These are phyloP conservation scores for Orgyia antiqua DNA, from an alignment of 2,888 invertebrate species.

Conservation along the genomic window DNA sequence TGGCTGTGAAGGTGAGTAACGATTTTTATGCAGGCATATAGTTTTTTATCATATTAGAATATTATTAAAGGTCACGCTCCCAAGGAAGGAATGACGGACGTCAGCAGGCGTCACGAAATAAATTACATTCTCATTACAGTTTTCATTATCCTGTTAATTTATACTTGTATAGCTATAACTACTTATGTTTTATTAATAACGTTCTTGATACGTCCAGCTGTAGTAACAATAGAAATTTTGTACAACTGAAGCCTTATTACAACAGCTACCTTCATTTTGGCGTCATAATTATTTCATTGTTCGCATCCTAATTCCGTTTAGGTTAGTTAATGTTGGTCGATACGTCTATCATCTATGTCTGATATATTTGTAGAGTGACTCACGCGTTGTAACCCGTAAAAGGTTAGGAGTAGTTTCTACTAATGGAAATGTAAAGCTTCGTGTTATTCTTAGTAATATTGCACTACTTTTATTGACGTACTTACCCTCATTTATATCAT, in stretches of 20 bases:
- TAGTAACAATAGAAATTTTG: too few species aligned
- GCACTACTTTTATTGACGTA: too few species aligned
- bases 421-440: too few species aligned
- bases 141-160: slow-evolving; percentile 34
- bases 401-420: too few species aligned
- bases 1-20: slow-evolving; percentile 88
- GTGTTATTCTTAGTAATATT: too few species aligned
- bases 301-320: slow-evolving; percentile 15
- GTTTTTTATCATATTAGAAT: too few species aligned
- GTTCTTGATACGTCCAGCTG: not conserved
- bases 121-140: slow-evolving; percentile 36
- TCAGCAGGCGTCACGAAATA: slow-evolving; percentile 50
- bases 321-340: slow-evolving; percentile 19
- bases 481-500: too few species aligned
- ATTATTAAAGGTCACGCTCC: slow-evolving; percentile 53
- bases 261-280: slow-evolving; percentile 13
- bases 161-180: slow-evolving; percentile 1
- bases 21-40: too few species aligned
- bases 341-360: slow-evolving; percentile 16
- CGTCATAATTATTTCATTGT: slow-evolving; percentile 25
- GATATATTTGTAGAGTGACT: too few species aligned
- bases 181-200: not conserved
- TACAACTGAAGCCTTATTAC: too few species aligned
- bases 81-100: slow-evolving; percentile 25
- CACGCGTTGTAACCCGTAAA: too few species aligned